Evolutionary conservation across 64 coral and sea anemone species (phyloP), one percentile per base, ranked within the genome.

Genomic region (Astreopora myriophthalma): DNA sequence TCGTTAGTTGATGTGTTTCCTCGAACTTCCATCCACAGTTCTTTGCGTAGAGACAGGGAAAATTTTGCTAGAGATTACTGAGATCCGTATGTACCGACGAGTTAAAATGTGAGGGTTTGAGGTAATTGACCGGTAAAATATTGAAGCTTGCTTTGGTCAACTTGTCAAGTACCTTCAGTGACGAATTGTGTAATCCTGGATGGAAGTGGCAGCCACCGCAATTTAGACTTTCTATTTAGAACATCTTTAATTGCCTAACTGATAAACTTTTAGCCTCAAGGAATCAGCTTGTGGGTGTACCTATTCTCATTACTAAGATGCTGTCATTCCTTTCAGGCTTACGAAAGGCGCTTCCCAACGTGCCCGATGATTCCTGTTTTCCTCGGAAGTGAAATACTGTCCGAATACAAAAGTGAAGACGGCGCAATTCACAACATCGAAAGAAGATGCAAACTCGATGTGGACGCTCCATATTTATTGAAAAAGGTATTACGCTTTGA

Each of bases 361-460:
- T 98, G 96, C 27, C 76, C 76, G 25, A 89, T 98, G 49, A 98
- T 98, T 73, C 96, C 96, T 8, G 96, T 98, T 30, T 98, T 98
- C 66, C 92, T 98, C 12, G 96, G 96, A 42, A 98, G 96, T 39
- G 96, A 98, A 29, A 98, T 84, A 6, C 39, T 94, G 30, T 94
- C 96, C 0, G 96, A 98, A 57, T 98, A 92, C 62, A 98, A 94
- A 35, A 98, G 96, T 80, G 96, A 98, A 10, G 96, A 98, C 85
- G 96, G 96, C 25, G 92, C 96, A 8, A 58, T 91, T 62, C 92
- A 98, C 31, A 66, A 84, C 44, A 81, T 98, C 29, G 96, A 98
- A 75, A 87, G 96, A 86, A 85, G 92, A 40, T 98, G 96, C 27
- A 86, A 88, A 38, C 89, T 98, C 6, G 88, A 98, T 26, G 96